Conservation (phyloP, 2,113 vertebrate species). For the Poicephalus meyeri region DNA sequence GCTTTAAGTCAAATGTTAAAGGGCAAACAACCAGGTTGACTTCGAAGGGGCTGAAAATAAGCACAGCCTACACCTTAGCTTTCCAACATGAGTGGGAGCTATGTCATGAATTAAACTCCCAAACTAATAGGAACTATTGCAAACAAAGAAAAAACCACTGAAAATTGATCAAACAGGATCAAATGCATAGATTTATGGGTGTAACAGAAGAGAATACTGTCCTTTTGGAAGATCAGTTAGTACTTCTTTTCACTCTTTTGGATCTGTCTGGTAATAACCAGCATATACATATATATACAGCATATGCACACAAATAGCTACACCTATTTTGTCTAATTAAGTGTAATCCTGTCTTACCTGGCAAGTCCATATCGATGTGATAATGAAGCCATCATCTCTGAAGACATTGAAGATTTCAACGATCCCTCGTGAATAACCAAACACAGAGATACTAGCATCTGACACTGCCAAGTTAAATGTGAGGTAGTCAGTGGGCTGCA, state of each 20-base stretch:
- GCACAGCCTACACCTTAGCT: not conserved
- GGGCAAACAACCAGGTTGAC: not conserved
- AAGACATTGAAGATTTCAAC: constrained; percentile 87
- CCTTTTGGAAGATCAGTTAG: not conserved
- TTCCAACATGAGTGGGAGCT: not conserved
- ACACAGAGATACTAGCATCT: constrained; percentile 84
- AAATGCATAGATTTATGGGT: not conserved
- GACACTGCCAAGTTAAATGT: constrained; percentile 85
- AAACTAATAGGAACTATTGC: not conserved
- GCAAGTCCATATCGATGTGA: constrained; percentile 87
- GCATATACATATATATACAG: not conserved
- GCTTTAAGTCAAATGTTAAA: not conserved
- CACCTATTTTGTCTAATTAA: not conserved
- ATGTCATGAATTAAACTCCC: not conserved
- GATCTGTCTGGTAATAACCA: not conserved
- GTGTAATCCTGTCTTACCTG: constrained; percentile 74
- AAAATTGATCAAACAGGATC: not conserved
- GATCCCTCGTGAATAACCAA: constrained; percentile 86
- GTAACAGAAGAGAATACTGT: not conserved
- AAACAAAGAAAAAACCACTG: not conserved
- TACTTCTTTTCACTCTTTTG: not conserved
- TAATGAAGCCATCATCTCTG: constrained; percentile 82
- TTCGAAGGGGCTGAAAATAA: not conserved
- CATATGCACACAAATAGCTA: not conserved
- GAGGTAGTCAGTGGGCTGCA: constrained; percentile 85